Evolutionary conservation across 2,888 invertebrate species (phyloP), one percentile per base, ranked within the genome.

Genomic region (Villa cingulata): DNA sequence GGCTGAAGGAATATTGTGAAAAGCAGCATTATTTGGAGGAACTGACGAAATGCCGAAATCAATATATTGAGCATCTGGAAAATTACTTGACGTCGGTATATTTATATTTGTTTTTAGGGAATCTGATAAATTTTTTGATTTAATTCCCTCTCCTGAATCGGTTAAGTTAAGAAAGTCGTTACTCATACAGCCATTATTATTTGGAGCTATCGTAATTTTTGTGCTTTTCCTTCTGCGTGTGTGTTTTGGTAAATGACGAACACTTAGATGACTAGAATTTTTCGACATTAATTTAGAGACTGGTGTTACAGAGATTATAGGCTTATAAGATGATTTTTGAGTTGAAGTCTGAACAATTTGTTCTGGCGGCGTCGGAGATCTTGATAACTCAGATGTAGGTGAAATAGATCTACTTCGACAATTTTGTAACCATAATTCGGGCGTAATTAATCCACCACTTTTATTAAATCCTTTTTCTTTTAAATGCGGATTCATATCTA

Each of bases 401-500:
- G 80, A 76, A 0, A 73, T 75, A 1, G 80, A 80, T 41, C 78
- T 70, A 59, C 78, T 78, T 40, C 76, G 77, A 62, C 88, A 88
- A 65, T 88, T 87, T 55, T 81, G 79, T 54, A 91, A 71, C 92
- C 92, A 92, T 4, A 92, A 72, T 52, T 92, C 92, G 0, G 92
- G 92, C 0, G 92, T 92, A 56, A 92, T 92, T 41, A 90, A 71
- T 4, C 62, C 60, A 3, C 63, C 62, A 49, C 63, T 63, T 16
- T 58, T 59, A 5, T 66, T 64, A 37, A 63, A 48, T 3, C 63
- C 65, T 51, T 68, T 67, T 2, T 68, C 70, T 15, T 74, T 78
- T 57, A 84, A 69, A 64, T 86, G 85, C 1, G 86, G 85, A 64
- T 83, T 81, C 67, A 90, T 79, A 63, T 90, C 87, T 49, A 92